Evolutionary conservation across 2,113 vertebrate genomes (phyloP).

Genomic region (Lamprologus sp.): DNA sequence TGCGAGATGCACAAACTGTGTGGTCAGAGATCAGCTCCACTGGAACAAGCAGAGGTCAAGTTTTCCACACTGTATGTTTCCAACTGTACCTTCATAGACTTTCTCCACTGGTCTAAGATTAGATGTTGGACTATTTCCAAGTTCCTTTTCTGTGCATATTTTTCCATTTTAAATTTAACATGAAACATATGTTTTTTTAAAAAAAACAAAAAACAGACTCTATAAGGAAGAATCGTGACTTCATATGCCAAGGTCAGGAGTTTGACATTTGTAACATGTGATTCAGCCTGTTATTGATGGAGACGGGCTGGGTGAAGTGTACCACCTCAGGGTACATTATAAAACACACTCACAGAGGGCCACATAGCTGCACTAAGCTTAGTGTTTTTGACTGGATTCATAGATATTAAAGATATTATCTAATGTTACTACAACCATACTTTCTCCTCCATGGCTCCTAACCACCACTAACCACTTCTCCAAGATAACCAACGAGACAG

Average conservation of each 20-base stretch:
- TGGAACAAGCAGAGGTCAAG: not conserved
- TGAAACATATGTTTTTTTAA: not conserved
- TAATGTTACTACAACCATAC: not conserved
- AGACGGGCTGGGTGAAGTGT: conserved; percentile 41
- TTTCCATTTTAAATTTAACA: not conserved
- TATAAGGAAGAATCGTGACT: conserved; percentile 3
- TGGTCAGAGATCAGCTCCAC: not conserved
- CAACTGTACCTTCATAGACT: not conserved
- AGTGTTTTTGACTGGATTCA: not conserved
- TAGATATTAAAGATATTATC: not conserved
- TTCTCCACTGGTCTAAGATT: not conserved
- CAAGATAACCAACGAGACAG: not conserved
- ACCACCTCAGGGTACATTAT: conserved; percentile 26
- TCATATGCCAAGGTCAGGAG: conserved; percentile 40
- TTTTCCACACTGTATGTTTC: not conserved
- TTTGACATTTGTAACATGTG: conserved; percentile 44
- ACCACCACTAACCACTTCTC: not conserved
- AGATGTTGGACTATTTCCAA: not conserved
- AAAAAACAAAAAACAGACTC: not conserved
- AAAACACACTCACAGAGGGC: conserved; percentile 6
- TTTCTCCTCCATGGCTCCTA: not conserved
- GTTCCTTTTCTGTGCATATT: not conserved
- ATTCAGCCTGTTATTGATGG: conserved; percentile 50
- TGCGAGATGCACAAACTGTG: not conserved
- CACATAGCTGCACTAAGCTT: not conserved